Conservation (phyloP, 2,888 invertebrate genomes). For the Norana najaformis region DNA sequence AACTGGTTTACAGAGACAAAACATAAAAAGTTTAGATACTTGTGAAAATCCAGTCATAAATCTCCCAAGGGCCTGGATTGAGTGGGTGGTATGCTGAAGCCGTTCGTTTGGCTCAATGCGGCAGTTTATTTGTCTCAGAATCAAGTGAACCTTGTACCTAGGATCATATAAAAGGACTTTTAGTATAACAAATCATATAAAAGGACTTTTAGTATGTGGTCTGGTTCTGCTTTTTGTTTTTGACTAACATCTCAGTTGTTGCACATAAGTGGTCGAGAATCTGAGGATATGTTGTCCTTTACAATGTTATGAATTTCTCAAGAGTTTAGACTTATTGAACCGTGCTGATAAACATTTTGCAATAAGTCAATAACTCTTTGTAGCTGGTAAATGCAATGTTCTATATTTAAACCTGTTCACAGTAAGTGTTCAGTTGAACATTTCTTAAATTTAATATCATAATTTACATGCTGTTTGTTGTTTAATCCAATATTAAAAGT, state of each 20-base stretch:
- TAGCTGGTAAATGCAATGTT: too few species aligned
- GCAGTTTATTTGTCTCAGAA: not conserved
- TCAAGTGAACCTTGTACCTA: too few species aligned
- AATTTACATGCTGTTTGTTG: too few species aligned
- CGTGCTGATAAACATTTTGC: not conserved
- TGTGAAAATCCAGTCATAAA: not conserved
- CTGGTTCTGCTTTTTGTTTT: not conserved
- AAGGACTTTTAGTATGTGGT: not conserved
- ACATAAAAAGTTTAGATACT: not conserved
- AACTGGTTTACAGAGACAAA: too few species aligned
- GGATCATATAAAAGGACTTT: too few species aligned
- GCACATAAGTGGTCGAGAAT: not conserved
- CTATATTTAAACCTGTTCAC: too few species aligned
- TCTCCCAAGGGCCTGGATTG: not conserved
- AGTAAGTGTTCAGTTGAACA: too few species aligned
- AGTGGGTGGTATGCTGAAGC: too few species aligned
- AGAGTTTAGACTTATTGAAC: not conserved
- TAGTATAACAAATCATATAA: not conserved
- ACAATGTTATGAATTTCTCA: not conserved
- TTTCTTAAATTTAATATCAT: too few species aligned
- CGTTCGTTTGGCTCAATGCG: not conserved
- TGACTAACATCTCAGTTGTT: not conserved
- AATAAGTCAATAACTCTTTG: too few species aligned
- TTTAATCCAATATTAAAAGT: too few species aligned
- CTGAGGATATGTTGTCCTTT: not conserved